Percentiles rank a stretch among this genome's conserved stretches.
These are phyloP conservation scores for Agonopterix arenella DNA, from an alignment of 2,888 invertebrate species.

Conservation along the genomic window DNA sequence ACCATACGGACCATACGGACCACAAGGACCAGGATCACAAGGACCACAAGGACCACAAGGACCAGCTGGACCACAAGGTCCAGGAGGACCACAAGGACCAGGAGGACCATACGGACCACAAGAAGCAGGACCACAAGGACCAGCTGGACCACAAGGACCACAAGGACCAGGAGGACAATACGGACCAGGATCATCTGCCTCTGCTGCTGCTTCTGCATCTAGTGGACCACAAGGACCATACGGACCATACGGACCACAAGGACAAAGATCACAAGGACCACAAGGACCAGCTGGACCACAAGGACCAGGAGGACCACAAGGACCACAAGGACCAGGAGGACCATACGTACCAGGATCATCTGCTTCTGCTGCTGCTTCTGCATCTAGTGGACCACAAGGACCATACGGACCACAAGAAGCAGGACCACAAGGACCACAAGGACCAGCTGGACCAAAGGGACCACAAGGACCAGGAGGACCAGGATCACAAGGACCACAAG, in stretches of 20 bases:
- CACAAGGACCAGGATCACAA: no score
- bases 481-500: conserved; percentile 3
- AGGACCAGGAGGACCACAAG: no score
- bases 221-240: no score
- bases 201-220: no score
- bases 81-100: conserved; percentile 4
- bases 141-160: not conserved
- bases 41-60: no score
- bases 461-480: not conserved
- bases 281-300: not conserved
- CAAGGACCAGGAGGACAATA: not conserved
- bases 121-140: not conserved
- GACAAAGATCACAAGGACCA: not conserved
- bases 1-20: not conserved
- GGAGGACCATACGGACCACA: not conserved
- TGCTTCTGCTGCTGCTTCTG: not conserved
- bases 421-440: no score
- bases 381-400: not conserved
- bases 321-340: not conserved
- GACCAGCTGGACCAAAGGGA: no score
- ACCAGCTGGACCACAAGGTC: conserved; percentile 2
- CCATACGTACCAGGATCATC: no score
- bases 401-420: not conserved
- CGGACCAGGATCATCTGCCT: conserved; percentile 12
- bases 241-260: not conserved